These are phyloP conservation scores for Cabera pusaria DNA, from an alignment of 2,888 invertebrate genomes.

Conservation along the genomic window DNA sequence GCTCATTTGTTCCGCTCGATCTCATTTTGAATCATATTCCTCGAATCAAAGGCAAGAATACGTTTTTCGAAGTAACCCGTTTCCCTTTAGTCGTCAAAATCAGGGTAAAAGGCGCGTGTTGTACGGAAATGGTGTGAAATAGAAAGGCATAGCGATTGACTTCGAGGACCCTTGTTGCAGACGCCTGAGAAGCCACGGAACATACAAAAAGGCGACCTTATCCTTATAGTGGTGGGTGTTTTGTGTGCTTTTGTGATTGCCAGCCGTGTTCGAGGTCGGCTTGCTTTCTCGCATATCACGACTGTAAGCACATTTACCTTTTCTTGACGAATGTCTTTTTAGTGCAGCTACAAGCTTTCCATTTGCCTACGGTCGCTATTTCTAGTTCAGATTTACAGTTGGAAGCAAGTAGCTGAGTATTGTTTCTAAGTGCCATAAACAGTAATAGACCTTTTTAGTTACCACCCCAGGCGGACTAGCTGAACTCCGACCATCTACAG, in stretches of 20 bases:
- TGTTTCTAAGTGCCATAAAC: too few relatives aligned
- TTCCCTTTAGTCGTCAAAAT: constrained; percentile 34
- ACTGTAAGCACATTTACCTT: too few relatives aligned
- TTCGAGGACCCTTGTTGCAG: constrained; percentile 42
- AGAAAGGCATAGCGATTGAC: constrained; percentile 39
- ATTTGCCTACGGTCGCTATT: too few relatives aligned
- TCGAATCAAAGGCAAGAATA: constrained; percentile 32
- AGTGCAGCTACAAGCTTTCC: too few relatives aligned
- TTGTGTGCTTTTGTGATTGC: constrained; percentile 27
- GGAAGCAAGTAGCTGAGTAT: too few relatives aligned
- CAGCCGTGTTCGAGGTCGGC: constrained; percentile 5
- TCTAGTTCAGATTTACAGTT: too few relatives aligned
- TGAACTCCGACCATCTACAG: too few relatives aligned
- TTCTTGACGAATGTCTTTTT: constrained; percentile 7
- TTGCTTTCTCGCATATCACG: constrained; percentile 5
- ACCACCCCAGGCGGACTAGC: too few relatives aligned
- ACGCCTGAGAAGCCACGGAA: constrained; percentile 38
- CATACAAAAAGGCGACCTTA: constrained; percentile 38
- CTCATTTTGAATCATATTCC: constrained; percentile 28
- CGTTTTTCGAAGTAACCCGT: constrained; percentile 29
- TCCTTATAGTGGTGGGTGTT: constrained; percentile 31
- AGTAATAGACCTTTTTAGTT: too few relatives aligned
- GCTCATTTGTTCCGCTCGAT: constrained; percentile 14
- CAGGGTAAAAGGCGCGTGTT: constrained; percentile 43
- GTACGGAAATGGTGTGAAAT: constrained; percentile 37